Evolutionary conservation across 2,888 invertebrate genomes (phyloP), one percentile per base, ranked within the genome.

Genomic region (Trachelus tabidus): DNA sequence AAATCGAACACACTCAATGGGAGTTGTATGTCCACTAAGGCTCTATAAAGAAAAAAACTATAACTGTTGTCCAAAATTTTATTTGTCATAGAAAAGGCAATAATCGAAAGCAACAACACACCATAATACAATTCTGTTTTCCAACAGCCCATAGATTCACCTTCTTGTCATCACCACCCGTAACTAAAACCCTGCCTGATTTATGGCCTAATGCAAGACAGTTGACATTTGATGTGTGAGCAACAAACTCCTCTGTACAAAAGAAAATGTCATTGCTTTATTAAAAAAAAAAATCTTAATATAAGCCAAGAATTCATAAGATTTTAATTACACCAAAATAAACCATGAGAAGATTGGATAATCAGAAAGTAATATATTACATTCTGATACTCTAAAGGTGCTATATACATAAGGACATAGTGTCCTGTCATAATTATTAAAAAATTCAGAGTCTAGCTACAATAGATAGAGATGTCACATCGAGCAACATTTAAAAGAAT

Each of bases 141-240:
- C 98, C 98, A 83, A 98, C 96, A 23, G 98, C 98, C 98, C 98
- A 99, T 84, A 99, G 93, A 92, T 99, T 99, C 76, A 99, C 98
- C 92, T 98, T 98, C 91, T 97, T 97, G 93, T 99, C 99, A 91
- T 98, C 98, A 80, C 99, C 98, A 78, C 99, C 99, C 80, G 98
- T 98, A 69, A 97, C 98, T 91, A 98, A 94, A 76, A 98, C 97
- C 89, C 97, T 94, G 84, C 97, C 97, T 76, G 97, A 97, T 91
- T 97, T 97, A 92, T 97, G 97, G 80, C 98, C 98, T 92, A 98
- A 94, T 76, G 97, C 96, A 88, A 97, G 92, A 89, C 97, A 97
- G 90, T 97, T 97, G 87, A 98, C 97, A 92, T 96, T 97, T 86
- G 96, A 95, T 89, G 94, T 93, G 93, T 98, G 98, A 81, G 97